Evolutionary conservation across 2,797 vertebrate genomes (phyloP).

Genomic region (Diplodus sargus): DNA sequence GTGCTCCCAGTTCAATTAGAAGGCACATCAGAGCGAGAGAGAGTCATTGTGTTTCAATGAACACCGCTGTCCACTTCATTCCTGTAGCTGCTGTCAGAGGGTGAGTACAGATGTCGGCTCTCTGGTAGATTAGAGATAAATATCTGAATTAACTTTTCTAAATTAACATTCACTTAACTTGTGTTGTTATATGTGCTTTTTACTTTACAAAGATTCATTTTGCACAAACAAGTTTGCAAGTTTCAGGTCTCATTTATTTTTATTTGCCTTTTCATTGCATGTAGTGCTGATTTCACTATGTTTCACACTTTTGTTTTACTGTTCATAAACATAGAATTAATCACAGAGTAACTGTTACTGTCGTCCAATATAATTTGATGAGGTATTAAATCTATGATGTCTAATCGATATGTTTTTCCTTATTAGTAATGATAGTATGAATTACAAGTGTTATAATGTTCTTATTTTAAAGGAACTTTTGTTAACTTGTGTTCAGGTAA

Average conservation of each 20-base stretch:
- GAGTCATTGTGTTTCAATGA: constrained; percentile 39
- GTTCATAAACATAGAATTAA: constrained; percentile 8
- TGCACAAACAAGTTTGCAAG: background rate
- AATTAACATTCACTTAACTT: background rate
- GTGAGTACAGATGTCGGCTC: constrained; percentile 58
- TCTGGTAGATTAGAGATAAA: constrained; percentile 6
- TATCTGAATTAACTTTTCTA: background rate
- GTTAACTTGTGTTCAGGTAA: too few species aligned
- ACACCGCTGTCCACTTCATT: constrained; percentile 43
- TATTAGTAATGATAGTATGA: background rate
- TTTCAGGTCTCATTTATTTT: background rate
- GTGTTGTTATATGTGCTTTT: background rate
- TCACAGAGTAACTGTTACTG: background rate
- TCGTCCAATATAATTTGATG: too few species aligned
- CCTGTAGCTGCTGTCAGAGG: constrained; percentile 24
- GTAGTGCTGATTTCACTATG: background rate
- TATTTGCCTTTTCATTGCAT: background rate
- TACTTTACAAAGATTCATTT: constrained; percentile 8
- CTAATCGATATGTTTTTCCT: too few species aligned
- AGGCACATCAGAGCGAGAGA: constrained; percentile 49
- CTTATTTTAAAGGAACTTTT: background rate
- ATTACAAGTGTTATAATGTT: background rate
- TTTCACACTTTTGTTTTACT: background rate
- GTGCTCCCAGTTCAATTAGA: constrained; percentile 44
- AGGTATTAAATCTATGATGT: too few species aligned